Percentiles rank a stretch among this genome's conserved stretches.
Conservation (phyloP, 2,113 vertebrate genomes). For the Sciurus niger region DNA sequence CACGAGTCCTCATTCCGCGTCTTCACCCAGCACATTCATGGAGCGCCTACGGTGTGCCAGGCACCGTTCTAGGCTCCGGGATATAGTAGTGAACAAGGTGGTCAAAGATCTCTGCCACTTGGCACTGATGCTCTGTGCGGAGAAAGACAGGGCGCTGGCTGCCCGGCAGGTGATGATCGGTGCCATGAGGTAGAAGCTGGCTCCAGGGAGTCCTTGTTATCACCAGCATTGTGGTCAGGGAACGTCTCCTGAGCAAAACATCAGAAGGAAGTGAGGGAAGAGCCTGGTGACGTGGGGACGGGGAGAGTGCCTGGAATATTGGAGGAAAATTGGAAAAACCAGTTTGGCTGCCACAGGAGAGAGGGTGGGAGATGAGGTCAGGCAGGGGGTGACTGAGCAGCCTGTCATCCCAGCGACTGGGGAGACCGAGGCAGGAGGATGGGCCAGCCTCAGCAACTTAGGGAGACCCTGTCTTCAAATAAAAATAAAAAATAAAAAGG, state of each 20-base stretch:
- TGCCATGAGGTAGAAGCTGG: neutral
- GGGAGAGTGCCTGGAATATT: neutral
- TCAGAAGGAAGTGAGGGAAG: neutral
- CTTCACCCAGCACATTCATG: neutral
- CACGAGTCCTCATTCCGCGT: neutral
- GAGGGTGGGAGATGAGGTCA: neutral
- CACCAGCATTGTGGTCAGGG: neutral
- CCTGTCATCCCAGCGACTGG: too few relatives aligned
- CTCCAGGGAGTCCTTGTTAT: neutral
- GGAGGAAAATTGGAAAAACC: neutral
- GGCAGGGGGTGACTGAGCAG: neutral
- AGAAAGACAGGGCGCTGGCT: neutral
- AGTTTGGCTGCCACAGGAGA: neutral
- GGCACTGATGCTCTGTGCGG: neutral
- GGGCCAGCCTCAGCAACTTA: too few relatives aligned
- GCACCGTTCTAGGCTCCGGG: neutral
- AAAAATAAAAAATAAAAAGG: too few relatives aligned
- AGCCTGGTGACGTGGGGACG: fast-evolving
- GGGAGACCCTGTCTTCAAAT: too few relatives aligned
- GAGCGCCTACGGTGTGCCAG: neutral
- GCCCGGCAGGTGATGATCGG: neutral
- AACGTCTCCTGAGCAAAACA: neutral
- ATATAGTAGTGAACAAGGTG: neutral
- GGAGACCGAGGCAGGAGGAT: too few relatives aligned
- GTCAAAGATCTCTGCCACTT: neutral